Conservation (phyloP, 2,113 vertebrate species). For the Rutilus rutilus region DNA sequence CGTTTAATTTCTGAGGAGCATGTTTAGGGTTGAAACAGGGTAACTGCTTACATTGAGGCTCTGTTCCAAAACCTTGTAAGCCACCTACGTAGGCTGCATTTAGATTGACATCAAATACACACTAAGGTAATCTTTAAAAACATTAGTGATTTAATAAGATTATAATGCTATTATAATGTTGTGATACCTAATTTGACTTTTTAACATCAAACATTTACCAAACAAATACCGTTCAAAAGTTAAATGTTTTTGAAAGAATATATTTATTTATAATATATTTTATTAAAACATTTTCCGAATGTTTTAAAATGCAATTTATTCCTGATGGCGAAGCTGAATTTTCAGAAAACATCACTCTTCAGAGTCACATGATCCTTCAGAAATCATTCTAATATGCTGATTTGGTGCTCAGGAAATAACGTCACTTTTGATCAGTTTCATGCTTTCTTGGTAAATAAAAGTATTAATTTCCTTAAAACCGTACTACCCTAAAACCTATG, state of each 20-base stretch:
- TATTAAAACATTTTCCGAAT: not conserved
- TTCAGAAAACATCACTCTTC: not conserved
- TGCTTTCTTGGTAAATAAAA: not conserved
- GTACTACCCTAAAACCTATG: not conserved
- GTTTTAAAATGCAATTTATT: not conserved
- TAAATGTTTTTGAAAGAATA: too few species aligned
- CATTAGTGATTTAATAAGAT: not conserved
- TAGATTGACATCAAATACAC: not conserved
- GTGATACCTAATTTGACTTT: not conserved
- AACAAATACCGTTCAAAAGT: too few species aligned
- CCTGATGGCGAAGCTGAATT: not conserved
- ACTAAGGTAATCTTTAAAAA: not conserved
- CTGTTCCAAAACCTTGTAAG: slow-evolving; percentile 18
- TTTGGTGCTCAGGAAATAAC: not conserved
- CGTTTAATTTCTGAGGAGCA: slow-evolving; percentile 92
- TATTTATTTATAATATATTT: too few species aligned
- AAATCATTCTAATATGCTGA: not conserved
- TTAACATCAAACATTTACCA: not conserved
- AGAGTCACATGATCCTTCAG: not conserved
- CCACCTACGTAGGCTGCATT: not conserved
- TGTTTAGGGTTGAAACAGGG: slow-evolving; percentile 62
- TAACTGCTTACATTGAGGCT: slow-evolving; percentile 22
- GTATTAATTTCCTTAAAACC: not conserved
- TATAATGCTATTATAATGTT: not conserved
- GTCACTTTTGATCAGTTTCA: not conserved